Percentiles rank a stretch among this genome's conserved stretches.
These are phyloP conservation scores for Bryconaethiops microstoma DNA, from an alignment of 2,797 vertebrate genomes.

Conservation along the genomic window DNA sequence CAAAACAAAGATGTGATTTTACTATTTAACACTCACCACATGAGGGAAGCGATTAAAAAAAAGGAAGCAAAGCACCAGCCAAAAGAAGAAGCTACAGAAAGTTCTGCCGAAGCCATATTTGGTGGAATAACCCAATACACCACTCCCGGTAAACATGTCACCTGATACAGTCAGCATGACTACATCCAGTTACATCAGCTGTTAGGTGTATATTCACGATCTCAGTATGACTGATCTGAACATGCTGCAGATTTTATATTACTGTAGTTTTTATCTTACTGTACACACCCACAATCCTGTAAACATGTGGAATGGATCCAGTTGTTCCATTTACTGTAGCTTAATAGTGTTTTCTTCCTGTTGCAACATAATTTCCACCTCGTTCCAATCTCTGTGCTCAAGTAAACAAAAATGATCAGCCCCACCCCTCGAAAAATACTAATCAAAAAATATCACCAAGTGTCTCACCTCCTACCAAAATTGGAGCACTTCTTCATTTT, in stretches of 20 bases:
- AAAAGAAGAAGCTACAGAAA: background rate
- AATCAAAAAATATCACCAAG: background rate
- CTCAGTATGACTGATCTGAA: background rate
- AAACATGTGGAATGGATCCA: background rate
- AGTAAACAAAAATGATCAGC: constrained; percentile 11
- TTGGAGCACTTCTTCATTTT: background rate
- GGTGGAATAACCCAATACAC: background rate
- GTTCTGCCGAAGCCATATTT: background rate
- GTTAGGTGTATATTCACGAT: background rate
- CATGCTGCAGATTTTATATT: background rate
- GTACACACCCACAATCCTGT: background rate
- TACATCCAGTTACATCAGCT: background rate
- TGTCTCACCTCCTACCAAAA: background rate
- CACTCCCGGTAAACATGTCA: constrained; percentile 7
- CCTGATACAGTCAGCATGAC: background rate
- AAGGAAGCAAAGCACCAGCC: background rate
- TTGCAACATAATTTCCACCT: background rate
- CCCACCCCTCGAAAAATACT: background rate
- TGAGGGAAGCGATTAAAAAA: background rate
- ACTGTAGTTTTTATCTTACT: background rate
- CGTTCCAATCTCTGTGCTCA: background rate
- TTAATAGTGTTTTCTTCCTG: background rate
- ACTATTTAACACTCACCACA: background rate
- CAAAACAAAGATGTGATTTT: background rate
- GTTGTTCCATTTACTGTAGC: background rate